These are phyloP conservation scores for Creontiades dilutus DNA, from an alignment of 2,888 invertebrate genomes.

Conservation along the genomic window DNA sequence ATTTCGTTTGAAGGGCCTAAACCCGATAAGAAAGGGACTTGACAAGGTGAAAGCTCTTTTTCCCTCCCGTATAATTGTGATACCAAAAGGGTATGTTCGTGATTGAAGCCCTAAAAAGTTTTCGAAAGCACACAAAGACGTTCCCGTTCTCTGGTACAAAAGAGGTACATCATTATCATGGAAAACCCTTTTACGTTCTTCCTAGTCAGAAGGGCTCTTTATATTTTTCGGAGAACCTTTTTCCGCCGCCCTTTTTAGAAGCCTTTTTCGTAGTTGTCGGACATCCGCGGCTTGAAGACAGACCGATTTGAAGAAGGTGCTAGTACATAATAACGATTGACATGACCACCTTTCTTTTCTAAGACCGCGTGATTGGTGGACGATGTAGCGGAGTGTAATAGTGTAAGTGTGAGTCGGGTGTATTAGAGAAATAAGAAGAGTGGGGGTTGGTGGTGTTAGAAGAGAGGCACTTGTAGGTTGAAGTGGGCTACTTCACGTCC, in stretches of 20 bases:
- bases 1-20: slow-evolving; percentile 11
- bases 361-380: not conserved
- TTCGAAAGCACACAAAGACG: slow-evolving; percentile 13
- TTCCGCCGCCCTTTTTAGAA: not conserved
- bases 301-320: not conserved
- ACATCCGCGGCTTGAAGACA: not conserved
- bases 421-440: not conserved
- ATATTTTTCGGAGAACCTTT: slow-evolving; percentile 12
- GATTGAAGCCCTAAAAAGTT: not conserved
- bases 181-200: not conserved
- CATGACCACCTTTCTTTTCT: not conserved
- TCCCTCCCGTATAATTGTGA: slow-evolving; percentile 2
- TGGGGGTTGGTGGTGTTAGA: not conserved
- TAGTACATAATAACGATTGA: not conserved
- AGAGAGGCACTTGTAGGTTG: not conserved
- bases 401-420: too few relatives aligned
- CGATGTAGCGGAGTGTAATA: too few relatives aligned
- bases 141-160: not conserved
- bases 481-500: slow-evolving; percentile 22
- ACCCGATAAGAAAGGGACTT: not conserved
- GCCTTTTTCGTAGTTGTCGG: not conserved
- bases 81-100: slow-evolving; percentile 31
- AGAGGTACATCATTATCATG: not conserved
- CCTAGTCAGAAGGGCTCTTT: not conserved
- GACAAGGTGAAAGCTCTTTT: slow-evolving; percentile 26